phyloP scores from a whole-genome alignment of 2,113 vertebrate genomes.

The Origma solitaria region DNA sequence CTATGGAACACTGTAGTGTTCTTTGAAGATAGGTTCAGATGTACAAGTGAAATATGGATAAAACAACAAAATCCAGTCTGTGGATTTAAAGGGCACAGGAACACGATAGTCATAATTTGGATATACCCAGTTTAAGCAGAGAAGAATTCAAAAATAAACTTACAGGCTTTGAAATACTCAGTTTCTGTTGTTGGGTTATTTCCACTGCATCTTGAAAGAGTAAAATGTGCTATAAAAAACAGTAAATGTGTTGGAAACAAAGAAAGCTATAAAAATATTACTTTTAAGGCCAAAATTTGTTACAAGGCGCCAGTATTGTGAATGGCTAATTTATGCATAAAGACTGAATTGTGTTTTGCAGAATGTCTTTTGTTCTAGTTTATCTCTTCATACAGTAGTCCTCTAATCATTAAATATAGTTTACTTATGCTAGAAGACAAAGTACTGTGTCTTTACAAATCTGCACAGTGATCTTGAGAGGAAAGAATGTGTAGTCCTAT shows the following conservation, averaged over 20 bases:
- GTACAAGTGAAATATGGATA: not conserved
- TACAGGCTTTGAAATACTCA: not conserved
- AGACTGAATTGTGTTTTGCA: not conserved
- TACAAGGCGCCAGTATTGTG: not conserved
- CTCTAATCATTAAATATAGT: not conserved
- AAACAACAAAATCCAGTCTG: not conserved
- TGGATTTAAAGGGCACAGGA: not conserved
- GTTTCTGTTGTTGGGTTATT: not conserved
- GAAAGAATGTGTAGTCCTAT: not conserved
- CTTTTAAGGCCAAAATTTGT: not conserved
- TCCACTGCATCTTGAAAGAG: not conserved
- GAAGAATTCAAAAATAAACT: not conserved
- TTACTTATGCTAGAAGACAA: slow-evolving; percentile 6
- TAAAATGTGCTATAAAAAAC: not conserved
- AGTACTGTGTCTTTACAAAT: slow-evolving; percentile 31
- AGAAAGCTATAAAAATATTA: not conserved
- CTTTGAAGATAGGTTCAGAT: not conserved
- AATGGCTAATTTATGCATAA: not conserved
- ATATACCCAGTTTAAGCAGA: not conserved
- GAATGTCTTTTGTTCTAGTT: not conserved
- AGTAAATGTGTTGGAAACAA: not conserved
- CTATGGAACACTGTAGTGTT: not conserved
- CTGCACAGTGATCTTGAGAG: not conserved
- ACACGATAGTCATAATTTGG: not conserved
- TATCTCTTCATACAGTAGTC: slow-evolving; percentile 2